Conservation (phyloP, 2,888 invertebrate species). For the Drosophila ezoana region DNA sequence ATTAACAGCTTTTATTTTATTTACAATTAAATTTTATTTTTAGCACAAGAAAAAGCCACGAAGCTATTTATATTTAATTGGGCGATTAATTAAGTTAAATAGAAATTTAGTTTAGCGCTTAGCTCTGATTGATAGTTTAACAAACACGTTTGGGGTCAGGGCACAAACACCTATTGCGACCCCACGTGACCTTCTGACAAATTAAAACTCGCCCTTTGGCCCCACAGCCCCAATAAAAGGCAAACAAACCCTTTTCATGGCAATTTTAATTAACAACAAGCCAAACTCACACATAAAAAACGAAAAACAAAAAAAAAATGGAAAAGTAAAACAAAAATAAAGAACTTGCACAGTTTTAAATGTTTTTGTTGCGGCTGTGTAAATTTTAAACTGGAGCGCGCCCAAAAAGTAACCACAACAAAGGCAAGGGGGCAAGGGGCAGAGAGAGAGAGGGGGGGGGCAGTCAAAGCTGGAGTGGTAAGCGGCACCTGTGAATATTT, state of each 20-base stretch:
- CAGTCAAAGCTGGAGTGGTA: constrained; percentile 19
- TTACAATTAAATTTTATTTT: constrained; percentile 14
- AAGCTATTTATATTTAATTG: constrained; percentile 19
- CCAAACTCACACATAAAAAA: constrained; percentile 27
- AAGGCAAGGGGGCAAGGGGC: constrained; percentile 1
- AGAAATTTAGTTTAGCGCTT: constrained; percentile 10
- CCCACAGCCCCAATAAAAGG: constrained; percentile 16
- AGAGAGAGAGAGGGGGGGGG: background rate
- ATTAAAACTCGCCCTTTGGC: background rate
- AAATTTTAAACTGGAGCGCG: constrained; percentile 26
- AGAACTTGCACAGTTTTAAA: constrained; percentile 48
- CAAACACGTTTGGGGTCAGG: background rate
- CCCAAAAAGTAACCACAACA: constrained; percentile 62
- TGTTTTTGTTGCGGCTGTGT: constrained; percentile 61
- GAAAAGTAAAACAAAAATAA: constrained; percentile 5
- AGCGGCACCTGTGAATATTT: constrained; percentile 61
- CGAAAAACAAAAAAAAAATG: background rate
- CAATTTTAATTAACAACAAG: constrained; percentile 56
- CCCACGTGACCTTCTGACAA: background rate
- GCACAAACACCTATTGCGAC: constrained; percentile 11
- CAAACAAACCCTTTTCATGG: constrained; percentile 44
- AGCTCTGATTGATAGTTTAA: constrained; percentile 27
- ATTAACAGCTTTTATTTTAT: background rate
- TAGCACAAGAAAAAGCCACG: background rate
- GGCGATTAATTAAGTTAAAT: constrained; percentile 10